These are phyloP conservation scores for Machimus atricapillus DNA, from an alignment of 2,888 invertebrate species.

Conservation along the genomic window DNA sequence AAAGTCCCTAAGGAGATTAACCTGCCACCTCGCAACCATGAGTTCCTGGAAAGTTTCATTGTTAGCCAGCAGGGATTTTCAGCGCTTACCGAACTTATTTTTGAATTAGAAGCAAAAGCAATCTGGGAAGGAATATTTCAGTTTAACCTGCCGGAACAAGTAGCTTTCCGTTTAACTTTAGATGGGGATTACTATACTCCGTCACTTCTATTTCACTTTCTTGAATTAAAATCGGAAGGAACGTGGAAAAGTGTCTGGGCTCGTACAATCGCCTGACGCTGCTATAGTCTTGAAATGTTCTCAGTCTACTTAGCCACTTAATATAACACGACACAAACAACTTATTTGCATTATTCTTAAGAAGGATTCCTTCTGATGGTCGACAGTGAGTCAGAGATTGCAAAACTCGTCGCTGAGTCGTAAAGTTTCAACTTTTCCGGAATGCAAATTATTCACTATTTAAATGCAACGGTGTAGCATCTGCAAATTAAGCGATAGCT, in stretches of 20 bases:
- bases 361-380: neutral
- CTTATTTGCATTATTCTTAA: neutral
- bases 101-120: neutral
- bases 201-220: neutral
- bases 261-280: neutral
- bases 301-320: neutral
- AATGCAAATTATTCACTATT: neutral
- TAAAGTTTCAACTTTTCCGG: neutral
- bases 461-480: neutral
- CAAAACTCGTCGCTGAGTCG: neutral
- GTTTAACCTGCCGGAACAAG: neutral
- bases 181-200: neutral
- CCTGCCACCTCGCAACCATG: neutral
- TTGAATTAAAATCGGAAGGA: neutral
- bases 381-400: neutral
- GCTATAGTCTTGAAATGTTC: neutral
- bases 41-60: neutral
- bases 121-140: neutral
- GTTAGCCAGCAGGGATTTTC: neutral
- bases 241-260: neutral
- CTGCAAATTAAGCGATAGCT: neutral
- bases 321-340: neutral
- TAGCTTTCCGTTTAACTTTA: neutral
- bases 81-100: neutral
- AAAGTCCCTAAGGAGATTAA: neutral